These are phyloP conservation scores for Microcebus tavaratra DNA, from an alignment of 2,113 vertebrate species.

Conservation along the genomic window DNA sequence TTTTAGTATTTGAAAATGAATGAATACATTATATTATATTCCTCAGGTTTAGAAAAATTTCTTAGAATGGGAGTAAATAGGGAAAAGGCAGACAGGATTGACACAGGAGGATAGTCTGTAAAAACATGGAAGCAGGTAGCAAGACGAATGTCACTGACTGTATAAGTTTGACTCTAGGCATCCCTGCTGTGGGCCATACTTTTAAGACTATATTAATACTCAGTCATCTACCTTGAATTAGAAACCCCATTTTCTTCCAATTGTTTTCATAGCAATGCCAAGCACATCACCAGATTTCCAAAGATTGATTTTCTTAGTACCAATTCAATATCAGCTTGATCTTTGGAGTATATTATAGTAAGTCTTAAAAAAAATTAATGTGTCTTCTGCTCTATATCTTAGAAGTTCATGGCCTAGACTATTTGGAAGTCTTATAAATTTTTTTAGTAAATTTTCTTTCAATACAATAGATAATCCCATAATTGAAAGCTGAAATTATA, in stretches of 20 bases:
- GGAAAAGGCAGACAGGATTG: background rate
- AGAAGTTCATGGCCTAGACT: background rate
- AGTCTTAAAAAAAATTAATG: background rate
- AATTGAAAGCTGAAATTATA: background rate
- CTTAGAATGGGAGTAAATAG: background rate
- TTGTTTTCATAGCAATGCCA: background rate
- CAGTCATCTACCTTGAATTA: background rate
- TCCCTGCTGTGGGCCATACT: background rate
- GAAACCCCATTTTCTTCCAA: background rate
- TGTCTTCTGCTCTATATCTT: background rate
- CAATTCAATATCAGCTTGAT: background rate
- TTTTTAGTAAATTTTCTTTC: slow-evolving; percentile 40
- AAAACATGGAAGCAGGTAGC: background rate
- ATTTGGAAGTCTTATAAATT: background rate
- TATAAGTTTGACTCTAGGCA: background rate
- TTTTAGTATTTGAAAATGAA: slow-evolving; percentile 7
- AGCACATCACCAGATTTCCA: slow-evolving; percentile 29
- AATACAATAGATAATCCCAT: background rate
- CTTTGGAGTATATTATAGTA: background rate
- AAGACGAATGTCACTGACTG: background rate
- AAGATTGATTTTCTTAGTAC: slow-evolving; percentile 8
- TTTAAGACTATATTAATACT: background rate
- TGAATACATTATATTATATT: background rate
- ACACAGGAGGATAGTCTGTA: background rate
- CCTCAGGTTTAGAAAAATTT: background rate